Evolutionary conservation across 1,140 invertebrate species (phyloP).

Genomic region (Colletes gigas): DNA sequence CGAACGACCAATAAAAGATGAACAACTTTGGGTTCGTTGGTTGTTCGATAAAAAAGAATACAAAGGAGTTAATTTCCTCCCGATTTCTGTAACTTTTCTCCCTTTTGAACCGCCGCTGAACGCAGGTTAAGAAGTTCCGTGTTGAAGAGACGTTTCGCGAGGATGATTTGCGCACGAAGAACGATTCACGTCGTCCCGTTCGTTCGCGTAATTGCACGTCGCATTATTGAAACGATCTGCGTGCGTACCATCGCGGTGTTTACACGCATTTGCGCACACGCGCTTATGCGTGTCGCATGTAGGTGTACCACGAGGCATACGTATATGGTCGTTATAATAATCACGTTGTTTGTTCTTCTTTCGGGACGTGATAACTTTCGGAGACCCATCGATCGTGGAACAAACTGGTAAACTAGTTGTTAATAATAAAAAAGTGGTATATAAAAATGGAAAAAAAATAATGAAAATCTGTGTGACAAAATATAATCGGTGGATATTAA

Average conservation of each 20-base stretch:
- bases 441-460: too few relatives aligned
- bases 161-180: conserved; percentile 29
- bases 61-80: too few relatives aligned
- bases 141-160: background rate
- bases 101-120: too few relatives aligned
- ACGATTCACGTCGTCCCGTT: conserved; percentile 56
- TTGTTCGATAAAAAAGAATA: too few relatives aligned
- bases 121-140: background rate
- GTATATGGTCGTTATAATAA: background rate
- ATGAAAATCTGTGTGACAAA: too few relatives aligned
- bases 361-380: background rate
- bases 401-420: too few relatives aligned
- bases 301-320: conserved; percentile 37
- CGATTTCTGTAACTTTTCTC: too few relatives aligned
- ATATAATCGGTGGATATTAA: too few relatives aligned
- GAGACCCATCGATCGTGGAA: too few relatives aligned
- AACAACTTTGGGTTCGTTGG: too few relatives aligned
- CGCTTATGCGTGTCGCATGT: conserved; percentile 40
- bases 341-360: background rate
- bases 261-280: conserved; percentile 62
- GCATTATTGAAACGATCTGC: conserved; percentile 63
- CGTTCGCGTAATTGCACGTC: conserved; percentile 61
- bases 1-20: too few relatives aligned
- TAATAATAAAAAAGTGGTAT: too few relatives aligned
- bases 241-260: conserved; percentile 49